These are phyloP conservation scores for Arremon aurantiirostris DNA, from an alignment of 2,797 vertebrate species.

Conservation along the genomic window DNA sequence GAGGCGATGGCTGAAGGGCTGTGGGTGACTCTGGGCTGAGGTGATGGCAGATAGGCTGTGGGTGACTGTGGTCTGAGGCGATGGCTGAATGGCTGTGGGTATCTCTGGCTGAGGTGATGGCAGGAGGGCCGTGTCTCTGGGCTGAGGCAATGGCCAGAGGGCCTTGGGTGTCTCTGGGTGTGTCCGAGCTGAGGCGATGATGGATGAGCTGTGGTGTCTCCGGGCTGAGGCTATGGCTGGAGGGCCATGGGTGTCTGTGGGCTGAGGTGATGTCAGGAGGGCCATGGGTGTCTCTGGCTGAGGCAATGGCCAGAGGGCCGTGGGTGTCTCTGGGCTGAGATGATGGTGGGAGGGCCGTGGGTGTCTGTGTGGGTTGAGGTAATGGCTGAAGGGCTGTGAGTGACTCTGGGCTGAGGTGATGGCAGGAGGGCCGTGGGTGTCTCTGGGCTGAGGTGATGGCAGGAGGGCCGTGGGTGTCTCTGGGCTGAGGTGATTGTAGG, in stretches of 20 bases:
- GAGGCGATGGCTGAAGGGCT: rapidly evolving
- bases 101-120: background rate
- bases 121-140: rapidly evolving
- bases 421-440: rapidly evolving
- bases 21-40: background rate
- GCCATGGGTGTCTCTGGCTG: rapidly evolving
- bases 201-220: rapidly evolving
- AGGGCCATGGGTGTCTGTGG: rapidly evolving
- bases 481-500: rapidly evolving
- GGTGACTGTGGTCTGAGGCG: rapidly evolving
- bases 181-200: too few species aligned
- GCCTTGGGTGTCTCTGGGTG: background rate
- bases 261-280: too few species aligned
- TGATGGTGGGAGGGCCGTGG: rapidly evolving
- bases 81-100: background rate
- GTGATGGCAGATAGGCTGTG: rapidly evolving
- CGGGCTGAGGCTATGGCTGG: rapidly evolving
- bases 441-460: rapidly evolving
- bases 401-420: rapidly evolving
- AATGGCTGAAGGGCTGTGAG: rapidly evolving
- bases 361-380: rapidly evolving
- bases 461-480: rapidly evolving
- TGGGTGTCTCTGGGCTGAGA: rapidly evolving
- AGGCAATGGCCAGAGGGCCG: rapidly evolving
- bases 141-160: rapidly evolving